phyloP scores from a whole-genome alignment of 2,888 invertebrate genomes.

The Nephrocerus scutellatus region DNA sequence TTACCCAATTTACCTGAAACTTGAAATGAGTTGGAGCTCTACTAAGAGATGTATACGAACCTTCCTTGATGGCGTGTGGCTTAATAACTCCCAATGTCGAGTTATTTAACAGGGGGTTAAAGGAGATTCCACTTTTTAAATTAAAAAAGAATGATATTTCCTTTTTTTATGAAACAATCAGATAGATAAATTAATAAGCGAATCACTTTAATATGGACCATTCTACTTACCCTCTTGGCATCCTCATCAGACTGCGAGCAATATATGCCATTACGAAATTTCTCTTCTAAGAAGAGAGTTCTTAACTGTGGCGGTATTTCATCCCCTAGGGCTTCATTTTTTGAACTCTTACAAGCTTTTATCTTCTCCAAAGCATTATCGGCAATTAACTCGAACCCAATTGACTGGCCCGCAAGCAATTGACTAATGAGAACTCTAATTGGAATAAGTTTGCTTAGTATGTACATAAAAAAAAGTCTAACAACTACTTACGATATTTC shows the following conservation, averaged over 20 bases:
- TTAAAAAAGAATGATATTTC: constrained; percentile 59
- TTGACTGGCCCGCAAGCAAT: constrained; percentile 33
- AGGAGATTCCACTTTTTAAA: constrained; percentile 47
- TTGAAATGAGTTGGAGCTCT: too few relatives aligned
- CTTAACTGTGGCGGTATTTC: constrained; percentile 48
- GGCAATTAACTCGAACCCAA: constrained; percentile 41
- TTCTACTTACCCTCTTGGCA: constrained; percentile 23
- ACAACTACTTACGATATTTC: constrained; percentile 55
- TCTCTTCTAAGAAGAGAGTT: constrained; percentile 60
- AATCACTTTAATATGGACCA: neutral
- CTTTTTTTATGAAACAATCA: constrained; percentile 43
- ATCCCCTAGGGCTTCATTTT: constrained; percentile 22
- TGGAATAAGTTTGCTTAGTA: neutral
- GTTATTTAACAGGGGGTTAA: constrained; percentile 56
- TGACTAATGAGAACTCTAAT: constrained; percentile 36
- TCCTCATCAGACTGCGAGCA: constrained; percentile 54
- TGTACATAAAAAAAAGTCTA: constrained; percentile 1
- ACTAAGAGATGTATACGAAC: too few relatives aligned
- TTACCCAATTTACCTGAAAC: constrained; percentile 56
- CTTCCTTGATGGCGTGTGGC: constrained; percentile 78
- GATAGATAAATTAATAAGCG: neutral
- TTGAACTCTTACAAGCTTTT: constrained; percentile 26
- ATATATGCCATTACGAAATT: constrained; percentile 63
- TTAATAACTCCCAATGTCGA: constrained; percentile 80
- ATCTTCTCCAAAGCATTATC: constrained; percentile 42